Evolutionary conservation across 1,140 invertebrate species (phyloP).

Genomic region (Zaprionus gabonicus): DNA sequence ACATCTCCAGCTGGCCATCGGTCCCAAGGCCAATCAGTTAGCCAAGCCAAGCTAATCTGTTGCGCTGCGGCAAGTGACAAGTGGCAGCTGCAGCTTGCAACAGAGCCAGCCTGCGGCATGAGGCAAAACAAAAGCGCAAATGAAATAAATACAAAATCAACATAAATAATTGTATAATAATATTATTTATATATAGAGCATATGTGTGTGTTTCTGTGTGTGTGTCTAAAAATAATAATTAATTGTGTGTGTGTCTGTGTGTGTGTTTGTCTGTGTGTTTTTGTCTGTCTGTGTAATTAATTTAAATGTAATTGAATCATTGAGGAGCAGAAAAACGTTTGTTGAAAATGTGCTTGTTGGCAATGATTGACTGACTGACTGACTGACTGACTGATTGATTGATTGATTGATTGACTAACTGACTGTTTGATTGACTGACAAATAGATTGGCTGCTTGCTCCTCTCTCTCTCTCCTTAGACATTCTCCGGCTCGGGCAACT

Average conservation of each 20-base stretch:
- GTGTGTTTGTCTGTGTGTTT: neutral
- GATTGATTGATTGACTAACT: neutral
- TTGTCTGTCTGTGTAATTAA: conserved; percentile 19
- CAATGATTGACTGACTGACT: conserved; percentile 5
- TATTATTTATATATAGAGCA: conserved; percentile 21
- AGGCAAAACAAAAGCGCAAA: neutral
- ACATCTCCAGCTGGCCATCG: neutral
- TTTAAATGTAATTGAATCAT: conserved; percentile 15
- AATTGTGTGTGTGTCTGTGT: conserved; percentile 2
- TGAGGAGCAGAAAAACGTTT: neutral
- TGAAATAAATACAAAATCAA: conserved; percentile 2
- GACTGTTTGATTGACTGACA: neutral
- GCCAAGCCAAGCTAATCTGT: conserved; percentile 4
- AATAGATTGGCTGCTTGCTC: neutral
- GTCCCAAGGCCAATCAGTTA: conserved; percentile 10
- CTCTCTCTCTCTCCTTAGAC: conserved; percentile 53
- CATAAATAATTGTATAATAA: conserved; percentile 20
- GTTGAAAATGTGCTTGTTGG: neutral
- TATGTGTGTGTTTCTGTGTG: conserved; percentile 8
- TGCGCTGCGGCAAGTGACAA: neutral
- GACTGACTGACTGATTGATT: neutral
- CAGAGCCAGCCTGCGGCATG: neutral
- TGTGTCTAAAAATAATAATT: conserved; percentile 19
- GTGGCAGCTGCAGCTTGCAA: neutral
- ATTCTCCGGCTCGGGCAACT: conserved; percentile 84